Evolutionary conservation across 1,140 invertebrate species (phyloP).

Genomic region (Meloidogyne hapla): DNA sequence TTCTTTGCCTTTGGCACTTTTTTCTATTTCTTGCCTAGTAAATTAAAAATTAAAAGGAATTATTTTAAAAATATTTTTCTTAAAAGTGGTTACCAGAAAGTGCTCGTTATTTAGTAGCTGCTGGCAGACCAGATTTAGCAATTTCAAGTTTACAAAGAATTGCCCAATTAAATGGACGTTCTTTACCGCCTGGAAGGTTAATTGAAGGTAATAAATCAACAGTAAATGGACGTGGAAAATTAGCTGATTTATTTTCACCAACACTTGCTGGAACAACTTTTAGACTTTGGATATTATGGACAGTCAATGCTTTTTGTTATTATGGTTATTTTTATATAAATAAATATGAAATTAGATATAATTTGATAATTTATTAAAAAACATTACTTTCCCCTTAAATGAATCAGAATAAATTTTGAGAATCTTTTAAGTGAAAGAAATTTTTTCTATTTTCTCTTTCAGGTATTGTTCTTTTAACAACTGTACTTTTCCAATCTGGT

Average conservation of each 20-base stretch:
- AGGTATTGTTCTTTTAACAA: constrained; percentile 83
- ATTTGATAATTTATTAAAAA: too few relatives aligned
- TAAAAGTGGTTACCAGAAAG: constrained; percentile 87
- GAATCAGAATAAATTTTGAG: too few relatives aligned
- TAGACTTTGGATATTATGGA: constrained; percentile 89
- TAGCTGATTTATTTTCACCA: constrained; percentile 46
- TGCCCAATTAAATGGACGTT: constrained; percentile 82
- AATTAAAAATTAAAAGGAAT: constrained; percentile 47
- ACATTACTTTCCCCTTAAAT: too few relatives aligned
- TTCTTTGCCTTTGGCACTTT: constrained; percentile 80
- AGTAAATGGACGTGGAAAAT: constrained; percentile 48
- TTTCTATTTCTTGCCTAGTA: constrained; percentile 69
- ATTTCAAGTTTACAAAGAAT: constrained; percentile 79
- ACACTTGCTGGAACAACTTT: constrained; percentile 72
- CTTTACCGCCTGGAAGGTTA: constrained; percentile 81
- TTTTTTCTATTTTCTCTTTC: background rate
- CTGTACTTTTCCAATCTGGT: constrained; percentile 79
- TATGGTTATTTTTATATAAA: constrained; percentile 71
- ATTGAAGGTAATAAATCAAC: constrained; percentile 75
- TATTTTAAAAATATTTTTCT: background rate
- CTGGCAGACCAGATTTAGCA: constrained; percentile 81
- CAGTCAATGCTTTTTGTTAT: constrained; percentile 89
- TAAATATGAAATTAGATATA: background rate
- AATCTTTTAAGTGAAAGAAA: too few relatives aligned
- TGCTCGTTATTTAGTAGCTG: constrained; percentile 80